Conservation (phyloP, 37 sponge, comb jelly and placozoan genomes). For the Hexactinellida sp. region DNA sequence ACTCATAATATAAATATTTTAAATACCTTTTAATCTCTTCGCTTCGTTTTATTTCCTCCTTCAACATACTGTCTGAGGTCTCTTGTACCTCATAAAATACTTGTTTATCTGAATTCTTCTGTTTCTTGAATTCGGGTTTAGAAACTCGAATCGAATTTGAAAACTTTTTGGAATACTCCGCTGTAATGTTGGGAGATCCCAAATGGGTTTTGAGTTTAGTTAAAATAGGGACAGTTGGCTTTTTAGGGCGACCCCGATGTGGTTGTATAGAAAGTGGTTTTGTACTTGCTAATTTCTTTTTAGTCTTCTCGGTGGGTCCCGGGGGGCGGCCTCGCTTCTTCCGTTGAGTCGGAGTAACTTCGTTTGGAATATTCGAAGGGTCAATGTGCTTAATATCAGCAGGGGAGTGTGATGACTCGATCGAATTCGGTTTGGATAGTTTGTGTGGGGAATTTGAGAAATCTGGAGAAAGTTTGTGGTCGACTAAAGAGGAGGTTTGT, state of each 20-base stretch:
- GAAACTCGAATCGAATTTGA: background rate
- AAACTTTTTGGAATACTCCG: background rate
- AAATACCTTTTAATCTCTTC: background rate
- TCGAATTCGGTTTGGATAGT: background rate
- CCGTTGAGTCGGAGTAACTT: background rate
- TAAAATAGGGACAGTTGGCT: background rate
- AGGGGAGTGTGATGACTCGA: background rate
- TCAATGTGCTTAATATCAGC: background rate
- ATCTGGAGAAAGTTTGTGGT: background rate
- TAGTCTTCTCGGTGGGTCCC: background rate
- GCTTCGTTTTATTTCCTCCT: background rate
- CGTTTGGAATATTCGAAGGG: background rate
- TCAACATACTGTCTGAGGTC: background rate
- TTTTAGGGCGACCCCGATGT: background rate
- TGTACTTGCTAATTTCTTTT: background rate
- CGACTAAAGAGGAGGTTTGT: background rate
- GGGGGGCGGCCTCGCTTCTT: background rate
- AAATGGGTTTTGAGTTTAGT: background rate
- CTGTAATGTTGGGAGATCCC: background rate
- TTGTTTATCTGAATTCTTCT: background rate
- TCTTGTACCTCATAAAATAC: background rate
- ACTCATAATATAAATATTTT: too few species aligned
- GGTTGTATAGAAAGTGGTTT: background rate
- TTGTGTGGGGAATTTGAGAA: background rate
- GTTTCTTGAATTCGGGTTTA: background rate